Conservation (phyloP, 2,797 vertebrate genomes). For the Stomatorhinus walkeri region DNA sequence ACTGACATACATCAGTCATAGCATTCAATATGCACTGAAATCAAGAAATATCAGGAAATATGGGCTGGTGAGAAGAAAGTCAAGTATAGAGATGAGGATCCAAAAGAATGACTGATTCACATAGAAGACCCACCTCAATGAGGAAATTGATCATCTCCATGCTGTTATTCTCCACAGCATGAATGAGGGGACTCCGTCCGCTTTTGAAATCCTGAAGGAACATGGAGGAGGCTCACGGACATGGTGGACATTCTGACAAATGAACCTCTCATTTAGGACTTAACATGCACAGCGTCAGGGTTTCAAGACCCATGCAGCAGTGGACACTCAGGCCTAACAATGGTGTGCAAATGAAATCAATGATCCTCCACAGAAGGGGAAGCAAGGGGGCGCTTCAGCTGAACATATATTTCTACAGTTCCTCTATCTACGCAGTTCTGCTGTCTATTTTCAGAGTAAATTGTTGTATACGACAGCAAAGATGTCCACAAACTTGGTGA, state of each 20-base stretch:
- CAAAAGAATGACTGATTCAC: background rate
- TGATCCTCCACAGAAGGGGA: background rate
- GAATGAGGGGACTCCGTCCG: conserved; percentile 76
- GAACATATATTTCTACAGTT: background rate
- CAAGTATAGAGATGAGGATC: conserved; percentile 2
- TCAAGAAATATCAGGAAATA: background rate
- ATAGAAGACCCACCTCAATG: conserved; percentile 63
- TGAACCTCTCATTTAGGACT: background rate
- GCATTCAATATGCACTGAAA: background rate
- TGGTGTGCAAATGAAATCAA: background rate
- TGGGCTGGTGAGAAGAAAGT: background rate
- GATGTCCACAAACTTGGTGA: background rate
- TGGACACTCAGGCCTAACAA: background rate
- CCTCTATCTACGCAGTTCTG: background rate
- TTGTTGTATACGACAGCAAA: background rate
- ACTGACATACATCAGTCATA: background rate
- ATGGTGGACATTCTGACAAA: background rate
- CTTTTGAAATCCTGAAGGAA: conserved; percentile 76
- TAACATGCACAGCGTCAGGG: background rate
- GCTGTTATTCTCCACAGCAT: conserved; percentile 76
- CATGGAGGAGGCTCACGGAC: background rate
- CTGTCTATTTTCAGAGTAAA: background rate
- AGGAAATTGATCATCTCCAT: conserved; percentile 74
- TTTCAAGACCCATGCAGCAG: background rate
- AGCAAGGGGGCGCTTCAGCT: background rate